Conservation (phyloP, 2,113 vertebrate species). For the Corapipo altera region DNA sequence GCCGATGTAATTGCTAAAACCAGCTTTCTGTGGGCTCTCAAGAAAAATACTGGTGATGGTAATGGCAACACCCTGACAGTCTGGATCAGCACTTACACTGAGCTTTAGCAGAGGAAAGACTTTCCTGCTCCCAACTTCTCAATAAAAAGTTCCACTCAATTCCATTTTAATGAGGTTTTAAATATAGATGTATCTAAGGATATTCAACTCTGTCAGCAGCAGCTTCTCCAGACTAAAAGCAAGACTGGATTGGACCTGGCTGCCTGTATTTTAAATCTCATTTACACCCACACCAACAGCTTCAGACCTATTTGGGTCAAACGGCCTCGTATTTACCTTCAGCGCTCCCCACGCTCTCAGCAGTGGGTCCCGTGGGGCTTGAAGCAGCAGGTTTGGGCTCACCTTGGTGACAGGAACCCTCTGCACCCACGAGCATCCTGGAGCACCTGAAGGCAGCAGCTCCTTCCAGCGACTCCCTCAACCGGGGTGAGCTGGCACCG, state of each 20-base stretch:
- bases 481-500: not conserved
- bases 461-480: not conserved
- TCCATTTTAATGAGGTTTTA: not conserved
- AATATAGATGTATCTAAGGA: not conserved
- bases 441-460: not conserved
- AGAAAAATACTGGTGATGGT: not conserved
- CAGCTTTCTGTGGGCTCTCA: not conserved
- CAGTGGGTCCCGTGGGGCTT: not conserved
- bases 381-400: not conserved
- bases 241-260: accelerated
- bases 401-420: not conserved
- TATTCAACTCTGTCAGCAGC: not conserved
- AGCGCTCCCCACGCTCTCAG: not conserved
- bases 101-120: not conserved
- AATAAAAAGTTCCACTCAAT: not conserved
- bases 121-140: not conserved
- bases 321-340: not conserved
- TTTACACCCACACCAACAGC: not conserved
- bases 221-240: not conserved
- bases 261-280: not conserved
- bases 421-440: not conserved
- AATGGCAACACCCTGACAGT: not conserved
- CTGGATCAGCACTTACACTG: not conserved
- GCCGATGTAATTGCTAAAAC: not conserved
- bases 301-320: not conserved